These are phyloP conservation scores for Augiades crinisus DNA, from an alignment of 2,888 invertebrate genomes.

Conservation along the genomic window DNA sequence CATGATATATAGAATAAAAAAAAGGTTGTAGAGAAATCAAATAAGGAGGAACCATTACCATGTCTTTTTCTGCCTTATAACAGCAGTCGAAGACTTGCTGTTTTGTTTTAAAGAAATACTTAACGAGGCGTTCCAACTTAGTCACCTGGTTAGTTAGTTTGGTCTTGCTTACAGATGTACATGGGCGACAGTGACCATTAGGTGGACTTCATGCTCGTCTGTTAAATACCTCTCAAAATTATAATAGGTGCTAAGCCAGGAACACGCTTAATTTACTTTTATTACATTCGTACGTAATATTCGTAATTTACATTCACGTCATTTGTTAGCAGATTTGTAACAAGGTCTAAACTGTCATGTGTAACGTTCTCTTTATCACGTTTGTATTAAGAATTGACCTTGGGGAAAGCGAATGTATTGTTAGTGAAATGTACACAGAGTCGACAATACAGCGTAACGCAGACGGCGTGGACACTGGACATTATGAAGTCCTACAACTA, in stretches of 20 bases:
- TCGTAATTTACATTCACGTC: background rate
- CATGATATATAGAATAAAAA: too few species aligned
- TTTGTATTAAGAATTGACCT: background rate
- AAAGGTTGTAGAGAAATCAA: too few species aligned
- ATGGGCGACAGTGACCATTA: too few species aligned
- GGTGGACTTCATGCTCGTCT: background rate
- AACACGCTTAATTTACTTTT: background rate
- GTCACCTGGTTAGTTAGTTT: too few species aligned
- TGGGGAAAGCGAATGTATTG: background rate
- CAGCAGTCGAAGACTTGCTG: too few species aligned
- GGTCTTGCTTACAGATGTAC: too few species aligned
- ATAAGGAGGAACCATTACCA: too few species aligned
- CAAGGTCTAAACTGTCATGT: constrained; percentile 5
- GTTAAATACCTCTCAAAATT: too few species aligned
- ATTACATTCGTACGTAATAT: background rate
- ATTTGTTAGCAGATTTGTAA: background rate
- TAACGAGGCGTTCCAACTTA: too few species aligned
- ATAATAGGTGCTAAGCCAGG: background rate
- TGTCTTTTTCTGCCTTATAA: too few species aligned
- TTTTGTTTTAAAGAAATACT: too few species aligned
- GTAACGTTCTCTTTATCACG: constrained; percentile 10
- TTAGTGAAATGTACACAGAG: background rate
- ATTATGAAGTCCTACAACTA: background rate
- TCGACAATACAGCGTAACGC: background rate
- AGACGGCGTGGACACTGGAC: background rate